Evolutionary conservation across 2,888 invertebrate genomes (phyloP).

Genomic region (Calameuta idolon): DNA sequence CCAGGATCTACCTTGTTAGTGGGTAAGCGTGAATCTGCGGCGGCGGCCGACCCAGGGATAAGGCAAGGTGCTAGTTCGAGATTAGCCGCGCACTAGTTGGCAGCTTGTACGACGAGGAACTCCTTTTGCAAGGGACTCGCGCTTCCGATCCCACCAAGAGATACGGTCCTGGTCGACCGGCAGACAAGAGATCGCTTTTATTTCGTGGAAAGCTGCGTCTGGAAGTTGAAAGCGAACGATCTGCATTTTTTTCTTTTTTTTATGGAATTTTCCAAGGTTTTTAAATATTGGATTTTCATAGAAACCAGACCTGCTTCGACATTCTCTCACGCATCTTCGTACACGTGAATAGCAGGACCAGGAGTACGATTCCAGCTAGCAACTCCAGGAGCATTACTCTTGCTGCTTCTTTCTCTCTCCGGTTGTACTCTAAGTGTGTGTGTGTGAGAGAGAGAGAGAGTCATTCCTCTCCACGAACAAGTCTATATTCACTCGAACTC

Average conservation of each 20-base stretch:
- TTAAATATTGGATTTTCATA: not conserved
- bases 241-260: not conserved
- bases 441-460: not conserved
- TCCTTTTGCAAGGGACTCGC: slow-evolving; percentile 18
- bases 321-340: not conserved
- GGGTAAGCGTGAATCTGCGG: slow-evolving; percentile 49
- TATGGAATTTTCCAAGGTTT: not conserved
- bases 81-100: slow-evolving; percentile 19
- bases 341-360: not conserved
- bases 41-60: slow-evolving; percentile 26
- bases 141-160: not conserved
- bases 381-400: not conserved
- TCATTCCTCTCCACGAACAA: not conserved
- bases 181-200: slow-evolving; percentile 5
- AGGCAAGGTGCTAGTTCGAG: slow-evolving; percentile 33
- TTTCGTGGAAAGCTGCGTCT: not conserved
- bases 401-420: not conserved
- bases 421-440: not conserved
- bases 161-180: not conserved
- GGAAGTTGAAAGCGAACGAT: not conserved
- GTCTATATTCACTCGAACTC: slow-evolving; percentile 48
- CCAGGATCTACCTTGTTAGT: slow-evolving; percentile 57
- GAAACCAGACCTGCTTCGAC: not conserved
- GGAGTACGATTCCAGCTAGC: not conserved
- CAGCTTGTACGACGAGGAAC: slow-evolving; percentile 19